Base-by-base conservation (phyloP, 2,113 vertebrate genomes). In the Sebastes fasciatus region DNA sequence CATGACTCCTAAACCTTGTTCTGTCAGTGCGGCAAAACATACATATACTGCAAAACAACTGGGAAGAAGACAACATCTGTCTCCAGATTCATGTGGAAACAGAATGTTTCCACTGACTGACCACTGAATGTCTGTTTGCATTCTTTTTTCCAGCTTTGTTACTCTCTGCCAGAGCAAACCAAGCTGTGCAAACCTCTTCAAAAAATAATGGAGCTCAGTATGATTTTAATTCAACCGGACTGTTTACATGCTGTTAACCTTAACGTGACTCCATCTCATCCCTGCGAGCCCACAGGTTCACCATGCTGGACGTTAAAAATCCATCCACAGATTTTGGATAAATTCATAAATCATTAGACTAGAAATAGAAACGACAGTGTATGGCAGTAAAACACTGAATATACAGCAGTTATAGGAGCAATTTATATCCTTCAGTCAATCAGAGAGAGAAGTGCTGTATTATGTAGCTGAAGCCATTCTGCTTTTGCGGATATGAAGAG, bases 161-260 rank as follows among this genome's bases (percentile, higher is more conserved):
- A 21, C 55, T 60, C 68, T 73, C 48, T 61, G 86, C 86, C 85
- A 83, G 82, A 89, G 49, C 82, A 91, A 89, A 92, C 75, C 84
- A 89, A 91, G 86, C 89, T 91, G 84, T 88, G 89, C 76, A 88
- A 90, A 91, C 77, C 74, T 81, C 79, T 85, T 87, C 49, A 91
- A 34, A 85, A 34, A 70, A 16, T 61, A 68, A 83, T 73, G 67
- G 77, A 19, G 82, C 58, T 42, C 6, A 16, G 57, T 70, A 14
- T 71, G 71, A 89, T 87, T 88, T 75, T 57, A 79, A 85, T 83
- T 73, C 60, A 73, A n/a, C 46, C 1, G 12, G 60, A 79, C 63
- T 82, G 87, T 86, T 89, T 82, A 61, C 64, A 83, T 63, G 60
- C 64, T 73, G 78, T 86, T 79, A 73, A 86, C 86, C 82, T 86